A percentile compares a stretch with the other conserved stretches of the same genome.
Evolutionary conservation across 2,113 vertebrate genomes (phyloP).

Genomic region (Notiomystis cincta): DNA sequence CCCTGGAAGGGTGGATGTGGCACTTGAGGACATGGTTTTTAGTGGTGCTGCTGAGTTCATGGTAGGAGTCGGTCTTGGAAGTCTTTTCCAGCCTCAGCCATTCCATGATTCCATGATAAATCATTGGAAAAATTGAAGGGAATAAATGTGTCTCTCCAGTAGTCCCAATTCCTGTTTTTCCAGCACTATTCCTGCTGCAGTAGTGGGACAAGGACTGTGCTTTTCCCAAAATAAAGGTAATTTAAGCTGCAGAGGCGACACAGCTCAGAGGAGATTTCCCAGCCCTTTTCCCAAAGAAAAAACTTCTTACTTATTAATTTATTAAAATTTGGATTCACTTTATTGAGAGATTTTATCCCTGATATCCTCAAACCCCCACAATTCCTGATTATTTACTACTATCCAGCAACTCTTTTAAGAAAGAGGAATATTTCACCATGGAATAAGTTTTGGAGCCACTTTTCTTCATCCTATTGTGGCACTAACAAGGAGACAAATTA

Average conservation of each 20-base stretch:
- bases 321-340: neutral
- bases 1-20: neutral
- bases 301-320: neutral
- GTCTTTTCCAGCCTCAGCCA: neutral
- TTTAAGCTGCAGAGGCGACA: neutral
- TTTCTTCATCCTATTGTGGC: neutral
- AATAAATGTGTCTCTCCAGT: neutral
- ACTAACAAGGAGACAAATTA: neutral
- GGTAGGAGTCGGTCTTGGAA: fast-evolving
- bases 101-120: neutral
- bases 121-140: neutral
- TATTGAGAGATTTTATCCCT: neutral
- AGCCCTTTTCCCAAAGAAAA: neutral
- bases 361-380: neutral
- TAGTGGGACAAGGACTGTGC: fast-evolving
- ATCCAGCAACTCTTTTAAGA: neutral
- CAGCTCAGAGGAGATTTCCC: neutral
- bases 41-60: fast-evolving
- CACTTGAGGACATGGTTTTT: neutral
- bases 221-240: neutral
- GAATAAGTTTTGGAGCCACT: neutral
- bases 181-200: neutral
- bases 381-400: neutral
- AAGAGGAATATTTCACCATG: neutral
- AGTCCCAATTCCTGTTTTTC: neutral